Evolutionary conservation across 2,113 vertebrate species (phyloP).

Genomic region (Pandion haliaetus): DNA sequence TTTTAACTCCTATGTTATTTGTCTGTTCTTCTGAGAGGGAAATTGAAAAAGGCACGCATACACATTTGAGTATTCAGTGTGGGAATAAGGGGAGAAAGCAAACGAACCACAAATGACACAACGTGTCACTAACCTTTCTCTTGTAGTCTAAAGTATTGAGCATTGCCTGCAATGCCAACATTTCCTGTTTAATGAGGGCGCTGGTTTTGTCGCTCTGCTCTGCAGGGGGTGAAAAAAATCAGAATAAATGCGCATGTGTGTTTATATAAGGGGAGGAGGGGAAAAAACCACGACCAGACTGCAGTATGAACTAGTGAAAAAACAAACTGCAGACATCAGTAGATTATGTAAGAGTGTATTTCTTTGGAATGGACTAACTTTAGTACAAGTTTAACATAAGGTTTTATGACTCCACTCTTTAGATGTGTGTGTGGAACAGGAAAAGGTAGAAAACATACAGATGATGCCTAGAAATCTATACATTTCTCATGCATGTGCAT

Average conservation of each 20-base stretch:
- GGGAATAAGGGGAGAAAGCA: constrained; percentile 6
- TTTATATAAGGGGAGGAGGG: background rate
- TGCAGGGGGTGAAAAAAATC: constrained; percentile 29
- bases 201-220: constrained; percentile 87
- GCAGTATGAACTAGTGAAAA: background rate
- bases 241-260: background rate
- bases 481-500: background rate
- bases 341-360: background rate
- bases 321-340: background rate
- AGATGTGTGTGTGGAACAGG: background rate
- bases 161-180: constrained; percentile 89
- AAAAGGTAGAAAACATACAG: background rate
- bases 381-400: background rate
- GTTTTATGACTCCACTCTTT: background rate
- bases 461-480: background rate
- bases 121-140: constrained; percentile 82
- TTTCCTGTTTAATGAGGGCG: constrained; percentile 86
- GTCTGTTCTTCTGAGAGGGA: background rate
- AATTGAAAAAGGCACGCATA: background rate
- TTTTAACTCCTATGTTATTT: background rate
- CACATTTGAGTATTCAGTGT: background rate
- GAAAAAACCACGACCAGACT: background rate
- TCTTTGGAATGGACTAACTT: background rate
- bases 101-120: background rate
- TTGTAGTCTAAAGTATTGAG: constrained; percentile 95